Conservation (phyloP, 1,140 invertebrate genomes). For the Aphelenchoides avenae region DNA sequence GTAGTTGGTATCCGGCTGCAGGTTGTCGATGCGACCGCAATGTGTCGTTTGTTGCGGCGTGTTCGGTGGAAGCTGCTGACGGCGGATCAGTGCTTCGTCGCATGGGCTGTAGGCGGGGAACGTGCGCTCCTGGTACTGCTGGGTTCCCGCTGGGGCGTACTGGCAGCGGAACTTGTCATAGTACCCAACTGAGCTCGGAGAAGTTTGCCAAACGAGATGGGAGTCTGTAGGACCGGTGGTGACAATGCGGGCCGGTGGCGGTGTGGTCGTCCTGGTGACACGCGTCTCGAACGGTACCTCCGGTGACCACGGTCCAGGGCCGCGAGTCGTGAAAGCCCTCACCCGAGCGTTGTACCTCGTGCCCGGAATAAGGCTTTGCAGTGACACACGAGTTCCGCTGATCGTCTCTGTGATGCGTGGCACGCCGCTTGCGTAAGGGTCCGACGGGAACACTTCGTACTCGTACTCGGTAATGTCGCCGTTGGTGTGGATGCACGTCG, state of each 20-base stretch:
- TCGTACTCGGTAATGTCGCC: constrained; percentile 58
- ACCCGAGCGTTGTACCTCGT: constrained; percentile 51
- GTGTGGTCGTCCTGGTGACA: no score
- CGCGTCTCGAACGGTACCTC: constrained; percentile 53
- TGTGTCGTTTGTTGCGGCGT: constrained; percentile 47
- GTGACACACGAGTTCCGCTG: constrained; percentile 45
- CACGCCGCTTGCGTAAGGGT: constrained; percentile 34
- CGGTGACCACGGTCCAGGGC: constrained; percentile 55
- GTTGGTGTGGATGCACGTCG: constrained; percentile 56
- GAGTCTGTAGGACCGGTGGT: constrained; percentile 50
- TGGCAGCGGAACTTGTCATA: constrained; percentile 55
- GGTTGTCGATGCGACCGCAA: constrained; percentile 53
- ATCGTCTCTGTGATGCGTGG: constrained; percentile 48
- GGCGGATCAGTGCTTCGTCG: constrained; percentile 43
- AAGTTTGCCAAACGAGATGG: constrained; percentile 57
- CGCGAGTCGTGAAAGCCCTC: constrained; percentile 50
- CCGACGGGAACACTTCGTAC: constrained; percentile 52
- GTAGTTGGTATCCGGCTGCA: constrained; percentile 47
- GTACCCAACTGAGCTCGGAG: constrained; percentile 37
- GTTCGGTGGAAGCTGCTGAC: constrained; percentile 51
- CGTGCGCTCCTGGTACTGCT: constrained; percentile 43
- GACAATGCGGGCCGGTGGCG: constrained; percentile 39
- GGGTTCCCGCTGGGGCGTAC: constrained; percentile 43
- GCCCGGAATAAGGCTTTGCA: constrained; percentile 38
- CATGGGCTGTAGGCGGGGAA: constrained; percentile 59